Evolutionary conservation across 2,888 invertebrate species (phyloP), one percentile per base, ranked within the genome.

Genomic region (Nephrotoma flavescens): DNA sequence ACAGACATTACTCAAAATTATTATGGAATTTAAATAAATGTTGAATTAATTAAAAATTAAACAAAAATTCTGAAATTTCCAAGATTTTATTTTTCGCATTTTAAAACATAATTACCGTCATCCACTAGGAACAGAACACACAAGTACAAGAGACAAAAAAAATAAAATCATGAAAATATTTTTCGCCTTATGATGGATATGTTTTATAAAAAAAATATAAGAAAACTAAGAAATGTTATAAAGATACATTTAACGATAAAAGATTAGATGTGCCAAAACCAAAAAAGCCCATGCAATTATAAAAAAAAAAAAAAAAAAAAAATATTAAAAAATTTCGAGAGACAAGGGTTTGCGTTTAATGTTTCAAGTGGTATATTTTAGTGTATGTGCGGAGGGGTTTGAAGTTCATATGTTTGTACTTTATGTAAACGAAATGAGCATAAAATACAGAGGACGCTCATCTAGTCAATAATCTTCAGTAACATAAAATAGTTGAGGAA

Each of bases 231-330:
- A 44, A 57, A 52, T 52, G 47, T 15, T 42, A 42, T 42, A 15
- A 41, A 86, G 86, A 86, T n/a, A 47, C 71, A 44, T 47, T 41
- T n/a, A 83, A 47, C 41, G 85, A 87, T 84, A 86, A 31, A 71
- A 71, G 71, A 9, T 71, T 71, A 71, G 71, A 71, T 71, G 71
- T 71, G 71, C 71, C 71, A 71, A 71, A 71, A 71, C 71, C 71
- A 71, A 71, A 52, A 52, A 52, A 71, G 71, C 71, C 31, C 71
- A 71, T 71, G 71, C 71, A 71, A 47, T 71, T 12, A 9, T 12
- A 71, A 71, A 71, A 31, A 5, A 31, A 71, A 19, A 71, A 71
- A n/a, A n/a, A n/a, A n/a, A n/a, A n/a, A n/a, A 31, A 11, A 31
- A 15, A 6, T 52, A 15, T 52, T 52, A 15, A 52, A 15, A 15